Evolutionary conservation across 2,888 invertebrate species (phyloP).

Genomic region (Parapristionchus giblindavisi): DNA sequence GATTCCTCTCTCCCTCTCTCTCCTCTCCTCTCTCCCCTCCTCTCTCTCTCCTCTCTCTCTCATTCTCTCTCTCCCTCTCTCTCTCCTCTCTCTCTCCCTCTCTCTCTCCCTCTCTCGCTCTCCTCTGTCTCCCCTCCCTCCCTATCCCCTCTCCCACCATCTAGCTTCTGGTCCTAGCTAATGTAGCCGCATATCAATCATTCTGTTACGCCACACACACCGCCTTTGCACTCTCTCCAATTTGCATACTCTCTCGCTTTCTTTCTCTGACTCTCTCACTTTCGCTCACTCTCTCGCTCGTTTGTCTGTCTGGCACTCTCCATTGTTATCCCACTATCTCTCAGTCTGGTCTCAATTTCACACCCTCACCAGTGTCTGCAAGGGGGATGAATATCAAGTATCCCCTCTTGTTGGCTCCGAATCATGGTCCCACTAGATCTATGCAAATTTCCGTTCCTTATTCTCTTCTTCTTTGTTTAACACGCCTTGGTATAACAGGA

Average conservation of each 20-base stretch:
- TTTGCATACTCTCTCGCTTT: neutral
- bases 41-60: neutral
- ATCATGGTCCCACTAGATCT: no score
- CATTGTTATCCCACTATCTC: neutral
- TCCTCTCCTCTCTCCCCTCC: neutral
- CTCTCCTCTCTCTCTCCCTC: neutral
- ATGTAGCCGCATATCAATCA: conserved; percentile 14
- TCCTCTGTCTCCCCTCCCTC: neutral
- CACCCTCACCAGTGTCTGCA: no score
- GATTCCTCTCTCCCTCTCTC: neutral
- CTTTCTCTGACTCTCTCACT: neutral
- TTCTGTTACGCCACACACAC: conserved; percentile 23
- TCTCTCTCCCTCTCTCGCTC: no score
- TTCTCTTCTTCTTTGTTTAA: neutral
- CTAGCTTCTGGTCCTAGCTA: neutral
- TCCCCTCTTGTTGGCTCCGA: no score
- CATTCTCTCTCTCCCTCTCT: neutral
- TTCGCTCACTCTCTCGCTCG: neutral
- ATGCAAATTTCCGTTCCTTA: no score
- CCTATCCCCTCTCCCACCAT: neutral
- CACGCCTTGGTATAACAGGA: neutral
- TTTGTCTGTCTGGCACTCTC: neutral
- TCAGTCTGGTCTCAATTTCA: neutral
- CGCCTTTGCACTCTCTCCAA: neutral
- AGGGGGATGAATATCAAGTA: no score